Percentiles rank a stretch among this genome's conserved stretches.
These are phyloP conservation scores for Amphipoea lucens DNA, from an alignment of 2,888 invertebrate genomes.

Conservation along the genomic window DNA sequence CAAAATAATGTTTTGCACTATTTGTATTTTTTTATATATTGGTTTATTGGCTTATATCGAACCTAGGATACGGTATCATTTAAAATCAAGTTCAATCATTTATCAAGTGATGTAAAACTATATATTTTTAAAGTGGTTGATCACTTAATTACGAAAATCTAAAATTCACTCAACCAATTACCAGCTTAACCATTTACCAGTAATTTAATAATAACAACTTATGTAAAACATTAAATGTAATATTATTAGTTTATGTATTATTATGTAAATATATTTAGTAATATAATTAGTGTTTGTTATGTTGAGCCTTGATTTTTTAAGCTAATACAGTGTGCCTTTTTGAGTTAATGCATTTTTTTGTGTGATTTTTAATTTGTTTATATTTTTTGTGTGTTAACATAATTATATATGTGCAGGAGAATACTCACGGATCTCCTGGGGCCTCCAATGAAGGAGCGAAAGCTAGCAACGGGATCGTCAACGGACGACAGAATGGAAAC, in stretches of 20 bases:
- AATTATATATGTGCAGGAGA: slow-evolving; percentile 63
- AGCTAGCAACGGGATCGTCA: slow-evolving; percentile 64
- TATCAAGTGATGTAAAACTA: not conserved
- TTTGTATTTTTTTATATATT: not conserved
- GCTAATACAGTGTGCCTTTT: slow-evolving; percentile 4
- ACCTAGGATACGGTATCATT: not conserved
- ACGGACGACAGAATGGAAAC: slow-evolving; percentile 66
- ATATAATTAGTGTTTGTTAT: not conserved
- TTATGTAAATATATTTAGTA: slow-evolving; percentile 5
- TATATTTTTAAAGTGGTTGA: not conserved
- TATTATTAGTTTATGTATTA: not conserved
- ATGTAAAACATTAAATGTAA: not conserved
- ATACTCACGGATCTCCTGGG: slow-evolving; percentile 71
- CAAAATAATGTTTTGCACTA: not conserved
- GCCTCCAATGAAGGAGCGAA: slow-evolving; percentile 68
- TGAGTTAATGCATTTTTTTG: not conserved
- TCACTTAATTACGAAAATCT: not conserved
- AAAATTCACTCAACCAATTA: not conserved
- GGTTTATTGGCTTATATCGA: not conserved
- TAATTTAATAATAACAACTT: not conserved
- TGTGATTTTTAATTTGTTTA: not conserved
- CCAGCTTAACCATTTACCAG: not conserved
- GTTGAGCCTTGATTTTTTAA: not conserved
- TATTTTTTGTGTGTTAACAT: not conserved
- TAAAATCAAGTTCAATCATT: not conserved